phyloP scores from a whole-genome alignment of 2,113 vertebrate genomes.

The Stigmatopora argus region DNA sequence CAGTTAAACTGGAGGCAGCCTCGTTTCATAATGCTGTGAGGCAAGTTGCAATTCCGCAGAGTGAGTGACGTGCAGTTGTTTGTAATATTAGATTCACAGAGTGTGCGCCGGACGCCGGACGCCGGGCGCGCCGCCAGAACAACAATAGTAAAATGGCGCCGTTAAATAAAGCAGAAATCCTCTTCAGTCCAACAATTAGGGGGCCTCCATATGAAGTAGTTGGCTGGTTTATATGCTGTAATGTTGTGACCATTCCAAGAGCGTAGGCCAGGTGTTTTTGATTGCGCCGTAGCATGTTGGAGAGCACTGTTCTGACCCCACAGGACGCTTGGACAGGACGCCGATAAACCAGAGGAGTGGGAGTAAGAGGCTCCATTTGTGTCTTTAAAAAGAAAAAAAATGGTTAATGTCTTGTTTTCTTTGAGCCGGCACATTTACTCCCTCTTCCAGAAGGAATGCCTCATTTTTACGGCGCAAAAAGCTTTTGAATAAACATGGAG shows the following conservation, averaged over 20 bases:
- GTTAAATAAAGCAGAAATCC: slow-evolving; percentile 52
- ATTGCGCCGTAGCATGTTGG: slow-evolving; percentile 58
- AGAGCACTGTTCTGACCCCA: slow-evolving; percentile 49
- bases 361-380: slow-evolving; percentile 47
- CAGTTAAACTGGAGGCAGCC: slow-evolving; percentile 31
- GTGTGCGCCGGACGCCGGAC: slow-evolving; percentile 31
- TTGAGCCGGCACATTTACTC: slow-evolving; percentile 47
- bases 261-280: slow-evolving; percentile 69
- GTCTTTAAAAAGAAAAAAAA: slow-evolving; percentile 61
- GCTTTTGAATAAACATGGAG: slow-evolving; percentile 43
- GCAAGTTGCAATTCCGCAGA: slow-evolving; percentile 17
- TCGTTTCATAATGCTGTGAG: slow-evolving; percentile 14
- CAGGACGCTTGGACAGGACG: slow-evolving; percentile 44
- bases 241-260: slow-evolving; percentile 68
- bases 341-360: slow-evolving; percentile 48
- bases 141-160: slow-evolving; percentile 55
- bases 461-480: slow-evolving; percentile 32
- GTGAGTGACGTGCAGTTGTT: slow-evolving; percentile 22
- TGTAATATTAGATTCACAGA: slow-evolving; percentile 46
- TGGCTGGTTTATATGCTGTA: slow-evolving; percentile 68
- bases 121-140: slow-evolving; percentile 48
- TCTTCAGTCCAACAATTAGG: slow-evolving; percentile 66
- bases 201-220: slow-evolving; percentile 66
- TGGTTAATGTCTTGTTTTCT: slow-evolving; percentile 64
- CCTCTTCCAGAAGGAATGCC: slow-evolving; percentile 58